Conservation (phyloP, 2,888 invertebrate genomes). For the Epinotia ramella region DNA sequence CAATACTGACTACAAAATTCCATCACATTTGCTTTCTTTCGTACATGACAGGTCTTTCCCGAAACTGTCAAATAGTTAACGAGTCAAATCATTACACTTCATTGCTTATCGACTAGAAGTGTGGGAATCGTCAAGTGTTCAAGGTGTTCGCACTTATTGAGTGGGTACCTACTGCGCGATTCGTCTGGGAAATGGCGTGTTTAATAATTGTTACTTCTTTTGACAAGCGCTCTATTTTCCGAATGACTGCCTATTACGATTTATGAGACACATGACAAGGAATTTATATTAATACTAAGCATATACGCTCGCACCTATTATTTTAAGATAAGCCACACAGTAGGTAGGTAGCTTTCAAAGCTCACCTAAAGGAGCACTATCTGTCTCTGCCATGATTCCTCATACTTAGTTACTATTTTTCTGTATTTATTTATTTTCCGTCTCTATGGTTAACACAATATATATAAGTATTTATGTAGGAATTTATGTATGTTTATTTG, state of each 20-base stretch:
- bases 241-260: neutral
- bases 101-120: slow-evolving; percentile 21
- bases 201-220: neutral
- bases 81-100: slow-evolving; percentile 28
- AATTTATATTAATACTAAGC: neutral
- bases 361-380: too few species aligned
- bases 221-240: neutral
- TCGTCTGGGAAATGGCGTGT: slow-evolving; percentile 19
- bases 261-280: neutral
- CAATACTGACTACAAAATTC: slow-evolving; percentile 21
- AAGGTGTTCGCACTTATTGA: neutral
- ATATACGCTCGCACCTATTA: neutral
- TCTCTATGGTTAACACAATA: too few species aligned
- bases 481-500: too few species aligned
- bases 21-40: slow-evolving; percentile 30
- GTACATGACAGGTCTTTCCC: slow-evolving; percentile 25
- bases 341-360: too few species aligned
- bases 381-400: too few species aligned
- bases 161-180: slow-evolving; percentile 7
- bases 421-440: too few species aligned
- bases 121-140: slow-evolving; percentile 23
- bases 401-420: too few species aligned
- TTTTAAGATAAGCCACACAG: neutral
- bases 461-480: too few species aligned
- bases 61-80: slow-evolving; percentile 24